Evolutionary conservation across 1,140 invertebrate species (phyloP).

Genomic region (Vanessa atalanta): DNA sequence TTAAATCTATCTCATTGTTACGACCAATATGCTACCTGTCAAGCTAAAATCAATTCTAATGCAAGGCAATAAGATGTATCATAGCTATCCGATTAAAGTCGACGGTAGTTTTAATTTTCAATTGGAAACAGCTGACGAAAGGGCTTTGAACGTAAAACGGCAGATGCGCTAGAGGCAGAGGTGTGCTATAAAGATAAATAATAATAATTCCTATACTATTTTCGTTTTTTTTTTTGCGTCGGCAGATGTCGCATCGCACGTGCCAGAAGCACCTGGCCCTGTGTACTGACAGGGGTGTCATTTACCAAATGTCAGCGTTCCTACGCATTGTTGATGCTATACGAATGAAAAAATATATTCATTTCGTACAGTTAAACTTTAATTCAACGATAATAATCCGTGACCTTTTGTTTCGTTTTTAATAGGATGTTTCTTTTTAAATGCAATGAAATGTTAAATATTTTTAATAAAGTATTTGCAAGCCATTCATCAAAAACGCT

Average conservation of each 20-base stretch:
- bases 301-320: conserved; percentile 58
- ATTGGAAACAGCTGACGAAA: conserved; percentile 34
- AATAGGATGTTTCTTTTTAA: too few relatives aligned
- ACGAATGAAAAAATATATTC: not conserved
- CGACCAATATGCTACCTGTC: not conserved
- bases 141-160: conserved; percentile 43
- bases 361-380: not conserved
- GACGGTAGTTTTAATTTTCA: not conserved
- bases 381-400: not conserved
- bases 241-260: conserved; percentile 72
- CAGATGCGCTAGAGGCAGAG: conserved; percentile 57
- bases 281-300: conserved; percentile 55
- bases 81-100: not conserved
- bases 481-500: too few relatives aligned
- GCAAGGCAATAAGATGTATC: conserved; percentile 2
- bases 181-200: conserved; percentile 66
- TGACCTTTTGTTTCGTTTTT: not conserved
- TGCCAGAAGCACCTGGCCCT: conserved; percentile 69
- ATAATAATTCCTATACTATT: conserved; percentile 56
- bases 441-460: too few relatives aligned
- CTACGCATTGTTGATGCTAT: conserved; percentile 30
- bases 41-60: conserved; percentile 20
- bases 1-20: conserved; percentile 34
- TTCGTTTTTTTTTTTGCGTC: conserved; percentile 53
- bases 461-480: too few relatives aligned